phyloP scores from a whole-genome alignment of 2,888 invertebrate species.

The Yponomeuta plumbellus region DNA sequence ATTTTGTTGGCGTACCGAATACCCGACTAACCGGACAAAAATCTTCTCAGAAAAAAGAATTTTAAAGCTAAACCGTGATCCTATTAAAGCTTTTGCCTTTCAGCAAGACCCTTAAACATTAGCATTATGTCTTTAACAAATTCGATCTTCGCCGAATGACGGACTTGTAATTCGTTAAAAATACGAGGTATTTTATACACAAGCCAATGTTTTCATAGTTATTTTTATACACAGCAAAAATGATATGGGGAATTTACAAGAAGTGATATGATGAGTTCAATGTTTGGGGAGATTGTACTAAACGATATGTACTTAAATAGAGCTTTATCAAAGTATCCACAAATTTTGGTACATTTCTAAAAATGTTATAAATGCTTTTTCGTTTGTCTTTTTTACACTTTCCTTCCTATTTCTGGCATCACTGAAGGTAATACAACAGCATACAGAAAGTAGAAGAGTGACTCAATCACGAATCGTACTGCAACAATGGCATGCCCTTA shows the following conservation, averaged over 20 bases:
- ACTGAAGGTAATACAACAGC: constrained; percentile 45
- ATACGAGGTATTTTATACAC: constrained; percentile 32
- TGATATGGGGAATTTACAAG: constrained; percentile 73
- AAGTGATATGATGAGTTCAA: constrained; percentile 67
- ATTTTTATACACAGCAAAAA: constrained; percentile 59
- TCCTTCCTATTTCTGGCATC: constrained; percentile 54
- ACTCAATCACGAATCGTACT: constrained; percentile 75
- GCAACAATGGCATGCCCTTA: constrained; percentile 73
- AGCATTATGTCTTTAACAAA: constrained; percentile 16
- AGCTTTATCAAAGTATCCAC: constrained; percentile 42
- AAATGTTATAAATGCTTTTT: constrained; percentile 60
- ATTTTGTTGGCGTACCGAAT: constrained; percentile 13
- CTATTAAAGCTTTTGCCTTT: constrained; percentile 49
- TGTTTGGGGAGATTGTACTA: constrained; percentile 63
- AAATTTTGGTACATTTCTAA: constrained; percentile 59
- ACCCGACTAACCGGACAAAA: constrained; percentile 31
- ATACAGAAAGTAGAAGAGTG: constrained; percentile 32
- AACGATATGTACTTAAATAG: constrained; percentile 71
- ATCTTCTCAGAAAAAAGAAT: constrained; percentile 43
- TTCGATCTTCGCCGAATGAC: constrained; percentile 12
- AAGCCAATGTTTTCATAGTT: constrained; percentile 33
- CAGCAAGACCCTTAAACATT: constrained; percentile 33
- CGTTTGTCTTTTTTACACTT: constrained; percentile 57
- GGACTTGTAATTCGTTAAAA: constrained; percentile 34
- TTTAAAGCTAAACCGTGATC: constrained; percentile 42